Evolutionary conservation across 2,888 invertebrate genomes (phyloP), one percentile per base, ranked within the genome.

Genomic region (Andrena bicolor): DNA sequence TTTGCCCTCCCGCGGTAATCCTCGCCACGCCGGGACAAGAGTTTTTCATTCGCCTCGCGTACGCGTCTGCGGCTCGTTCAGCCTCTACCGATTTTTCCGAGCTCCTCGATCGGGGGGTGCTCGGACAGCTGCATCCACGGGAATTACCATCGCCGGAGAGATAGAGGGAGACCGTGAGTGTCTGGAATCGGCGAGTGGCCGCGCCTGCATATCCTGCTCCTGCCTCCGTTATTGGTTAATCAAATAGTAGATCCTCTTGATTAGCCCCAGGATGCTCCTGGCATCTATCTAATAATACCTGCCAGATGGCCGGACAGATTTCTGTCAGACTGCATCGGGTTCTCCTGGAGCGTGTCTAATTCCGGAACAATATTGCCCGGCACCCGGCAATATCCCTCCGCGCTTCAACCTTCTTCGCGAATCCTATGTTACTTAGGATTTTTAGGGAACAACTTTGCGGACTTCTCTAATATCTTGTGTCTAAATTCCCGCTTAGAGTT

Each of bases 221-320:
- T 58, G 71, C 69, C 71, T 73, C 77, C 61, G 72, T 88, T 86
- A 88, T 86, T 85, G 81, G 80, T 79, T 85, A 84, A 89, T 88
- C 85, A 81, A 89, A 89, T 84, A 86, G 75, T 69, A 80, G 80
- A 76, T 74, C 58, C 76, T 79, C 76, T 83, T 83, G 82, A 86
- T 88, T 85, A 86, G 76, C 71, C 66, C 64, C 73, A 51, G 74
- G 83, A 83, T 81, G 69, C 78, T 58, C 72, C 60, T 77, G 75
- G 80, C 79, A 69, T 86, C 76, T 70, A 79, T 73, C 76, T 74
- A 77, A 83, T 76, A 80, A 83, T 79, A 82, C 69, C 69, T 74
- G 81, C 84, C 85, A 89, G 85, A 85, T 87, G 86, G 85, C 77
- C 80, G 69, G 75, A 49, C 76, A 79, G 78, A 77, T 75, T 60